Evolutionary conservation across 1,140 invertebrate genomes (phyloP).

Genomic region (Orius insidiosus): DNA sequence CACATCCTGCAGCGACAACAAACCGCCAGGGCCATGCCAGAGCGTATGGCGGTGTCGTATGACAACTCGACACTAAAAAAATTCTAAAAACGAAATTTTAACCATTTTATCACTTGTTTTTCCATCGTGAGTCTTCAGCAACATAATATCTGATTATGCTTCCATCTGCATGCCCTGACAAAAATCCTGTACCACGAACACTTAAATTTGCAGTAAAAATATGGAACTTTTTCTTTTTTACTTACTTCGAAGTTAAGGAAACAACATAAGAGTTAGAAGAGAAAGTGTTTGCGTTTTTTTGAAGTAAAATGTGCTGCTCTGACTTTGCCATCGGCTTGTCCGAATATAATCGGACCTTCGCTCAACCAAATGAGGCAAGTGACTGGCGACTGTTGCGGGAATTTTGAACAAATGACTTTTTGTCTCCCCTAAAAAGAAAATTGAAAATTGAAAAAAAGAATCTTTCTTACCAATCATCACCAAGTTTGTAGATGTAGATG

Average conservation of each 20-base stretch:
- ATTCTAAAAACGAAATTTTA: too few species aligned
- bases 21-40: slow-evolving; percentile 58
- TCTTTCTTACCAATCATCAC: slow-evolving; percentile 65
- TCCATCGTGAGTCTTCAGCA: slow-evolving; percentile 48
- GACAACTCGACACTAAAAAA: slow-evolving; percentile 57
- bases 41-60: slow-evolving; percentile 63
- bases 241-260: slow-evolving; percentile 58
- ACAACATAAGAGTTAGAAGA: slow-evolving; percentile 65
- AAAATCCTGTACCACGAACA: slow-evolving; percentile 58
- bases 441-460: neutral
- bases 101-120: too few species aligned
- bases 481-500: slow-evolving; percentile 94
- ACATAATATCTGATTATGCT: slow-evolving; percentile 70
- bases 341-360: slow-evolving; percentile 75
- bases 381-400: slow-evolving; percentile 69
- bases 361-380: slow-evolving; percentile 65
- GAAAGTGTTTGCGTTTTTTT: slow-evolving; percentile 80
- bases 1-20: slow-evolving; percentile 72
- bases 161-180: slow-evolving; percentile 83
- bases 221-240: too few species aligned
- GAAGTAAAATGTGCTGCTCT: slow-evolving; percentile 56
- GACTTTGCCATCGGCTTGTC: slow-evolving; percentile 75
- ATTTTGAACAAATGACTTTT: slow-evolving; percentile 98
- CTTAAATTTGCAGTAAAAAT: slow-evolving; percentile 25
- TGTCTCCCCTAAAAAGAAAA: slow-evolving; percentile 51